Conservation (phyloP, 2,113 vertebrate genomes). For the Rissa tridactyla region DNA sequence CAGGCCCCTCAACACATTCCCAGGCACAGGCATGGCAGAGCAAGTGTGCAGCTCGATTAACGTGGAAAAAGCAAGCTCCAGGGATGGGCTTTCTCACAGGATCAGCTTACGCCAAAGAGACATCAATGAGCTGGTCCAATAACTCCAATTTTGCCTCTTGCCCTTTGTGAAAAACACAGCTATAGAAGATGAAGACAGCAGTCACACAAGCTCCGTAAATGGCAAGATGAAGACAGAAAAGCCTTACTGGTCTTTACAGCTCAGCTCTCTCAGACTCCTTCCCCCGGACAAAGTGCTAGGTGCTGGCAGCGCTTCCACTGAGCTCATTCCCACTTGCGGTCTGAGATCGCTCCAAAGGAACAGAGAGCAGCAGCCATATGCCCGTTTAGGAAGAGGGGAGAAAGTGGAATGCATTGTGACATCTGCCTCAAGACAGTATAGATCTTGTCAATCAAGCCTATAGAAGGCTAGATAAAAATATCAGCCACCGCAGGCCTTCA, state of each 20-base stretch:
- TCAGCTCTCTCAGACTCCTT: neutral
- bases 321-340: neutral
- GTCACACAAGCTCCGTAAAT: neutral
- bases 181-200: neutral
- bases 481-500: neutral
- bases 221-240: neutral
- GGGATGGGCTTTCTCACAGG: neutral
- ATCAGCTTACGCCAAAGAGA: neutral
- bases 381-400: neutral
- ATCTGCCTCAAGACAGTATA: constrained; percentile 10
- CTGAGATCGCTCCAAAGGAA: neutral
- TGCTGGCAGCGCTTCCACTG: neutral
- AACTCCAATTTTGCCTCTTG: neutral
- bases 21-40: neutral
- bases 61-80: neutral
- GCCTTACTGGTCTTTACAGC: neutral
- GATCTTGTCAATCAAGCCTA: neutral
- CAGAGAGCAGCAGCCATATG: neutral
- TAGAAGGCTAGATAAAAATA: constrained; percentile 16
- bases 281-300: neutral
- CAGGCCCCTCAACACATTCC: neutral
- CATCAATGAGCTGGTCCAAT: neutral
- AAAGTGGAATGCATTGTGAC: neutral
- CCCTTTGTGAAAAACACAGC: neutral
- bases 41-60: neutral